Base-by-base conservation (phyloP, 2,888 invertebrate genomes). In the Amblyjoppa proteus region DNA sequence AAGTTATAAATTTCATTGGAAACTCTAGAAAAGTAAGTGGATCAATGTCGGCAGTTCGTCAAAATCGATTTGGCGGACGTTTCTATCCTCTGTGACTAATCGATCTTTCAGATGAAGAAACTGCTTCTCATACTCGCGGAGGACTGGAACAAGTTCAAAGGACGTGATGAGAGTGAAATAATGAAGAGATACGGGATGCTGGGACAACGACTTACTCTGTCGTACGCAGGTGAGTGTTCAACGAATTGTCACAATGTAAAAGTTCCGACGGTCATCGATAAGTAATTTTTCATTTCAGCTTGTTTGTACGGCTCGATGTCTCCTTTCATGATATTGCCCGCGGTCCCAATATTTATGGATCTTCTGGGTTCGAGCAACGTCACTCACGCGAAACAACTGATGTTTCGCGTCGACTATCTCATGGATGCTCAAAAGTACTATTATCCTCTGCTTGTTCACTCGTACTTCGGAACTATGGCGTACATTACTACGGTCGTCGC, bases 371-470 rank as follows among this genome's bases (percentile, higher is more conserved):
- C 83, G 38, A 76, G 79, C 64, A 88, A 88, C 56, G 85, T 69
- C 49, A 87, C 88, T 51, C 79, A 80, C 34, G 56, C 75, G 13
- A 87, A 85, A 70, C 70, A 81, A 79, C 34, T 89, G 64, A 87
- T 89, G 84, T 90, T 88, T 56, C 89, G 89, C 3, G 88, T 89
- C 0, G 89, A 90, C 56, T 90, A 87, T 76, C 87, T 89, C 3
- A 7, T 90, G n/a, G 88, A 90, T 64, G 82, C 83, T 25, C 85
- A 90, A n/a, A 88, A 87, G 13, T 89, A 90, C 41, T 88, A 89
- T 66, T 88, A 84, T 83, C 88, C 87, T 3, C 61, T 89, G 1
- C 56, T 90, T 5, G 78, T 88, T 41, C 89, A 89, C 38, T 87
- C 87, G 53, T 89, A 89, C 25, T 68, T 90, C 25, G 84, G 87